Base-by-base conservation (phyloP, 2,888 invertebrate genomes). In the Electrophaes corylata region DNA sequence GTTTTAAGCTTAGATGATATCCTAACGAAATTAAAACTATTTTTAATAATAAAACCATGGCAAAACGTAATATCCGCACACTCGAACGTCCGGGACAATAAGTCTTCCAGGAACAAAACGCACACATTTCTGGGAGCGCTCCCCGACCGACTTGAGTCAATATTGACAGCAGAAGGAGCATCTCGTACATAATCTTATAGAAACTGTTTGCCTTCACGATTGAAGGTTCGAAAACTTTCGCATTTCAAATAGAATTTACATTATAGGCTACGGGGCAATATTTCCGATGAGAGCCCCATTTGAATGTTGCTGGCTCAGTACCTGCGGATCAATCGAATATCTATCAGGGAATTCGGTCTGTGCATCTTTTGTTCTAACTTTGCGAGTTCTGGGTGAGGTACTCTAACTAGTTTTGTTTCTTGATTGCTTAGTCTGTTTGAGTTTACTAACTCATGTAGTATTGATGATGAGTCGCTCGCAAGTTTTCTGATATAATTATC, bases 171-270 rank as follows among this genome's bases (percentile, higher is more conserved):
- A 72, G 76, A 71, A 77, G 79, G 78, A 83, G 84, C 84, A 84
- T 84, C 84, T 81, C 76, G 76, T 84, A 82, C 84, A 86, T 88
- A 88, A 88, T 88, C 88, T 88, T 86, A 87, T 88, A 85, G 86
- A 88, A 86, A 87, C 84, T 88, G 86, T 88, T 88, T 88, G 84
- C 86, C 64, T 83, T 81, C 77, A 70, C 82, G 86, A 86, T 86
- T 84, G 86, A 86, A 84, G 86, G 83, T 79, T 83, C 82, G 67
- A 81, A 20, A 88, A 88, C 79, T 88, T 89, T 83, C 83, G 80
- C 81, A 80, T 85, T 83, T 83, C 86, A 84, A 87, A 88, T 80
- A 81, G 76, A 81, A 88, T 89, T 87, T 88, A 83, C 88, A 88
- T 37, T 88, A 86, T 79, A 83, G 86, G 82, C 82, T 80, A 85